Evolutionary conservation across 2,888 invertebrate genomes (phyloP).

Genomic region (Coelinius sp.): DNA sequence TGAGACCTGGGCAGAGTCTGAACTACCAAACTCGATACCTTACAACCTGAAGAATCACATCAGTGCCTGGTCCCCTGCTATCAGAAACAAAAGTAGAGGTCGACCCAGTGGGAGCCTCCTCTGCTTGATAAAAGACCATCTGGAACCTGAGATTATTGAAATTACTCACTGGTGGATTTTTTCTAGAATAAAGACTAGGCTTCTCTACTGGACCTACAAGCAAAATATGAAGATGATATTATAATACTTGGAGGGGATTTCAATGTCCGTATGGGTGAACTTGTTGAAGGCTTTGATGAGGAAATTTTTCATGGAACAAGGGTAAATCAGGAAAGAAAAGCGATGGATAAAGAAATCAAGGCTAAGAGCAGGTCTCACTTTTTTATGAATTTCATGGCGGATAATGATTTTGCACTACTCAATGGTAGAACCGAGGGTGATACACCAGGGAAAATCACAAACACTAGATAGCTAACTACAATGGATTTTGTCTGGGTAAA

Average conservation of each 20-base stretch:
- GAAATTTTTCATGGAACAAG: too few species aligned
- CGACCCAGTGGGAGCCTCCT: too few species aligned
- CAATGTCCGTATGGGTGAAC: too few species aligned
- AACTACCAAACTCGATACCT: background rate
- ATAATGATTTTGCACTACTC: background rate
- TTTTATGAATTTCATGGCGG: background rate
- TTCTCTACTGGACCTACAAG: too few species aligned
- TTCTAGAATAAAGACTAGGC: background rate
- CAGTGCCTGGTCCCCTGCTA: background rate
- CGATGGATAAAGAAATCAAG: too few species aligned
- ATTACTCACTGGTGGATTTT: conserved; percentile 9
- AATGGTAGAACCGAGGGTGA: background rate
- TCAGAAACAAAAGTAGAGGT: background rate
- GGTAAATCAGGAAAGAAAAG: too few species aligned
- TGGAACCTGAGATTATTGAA: background rate
- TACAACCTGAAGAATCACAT: background rate
- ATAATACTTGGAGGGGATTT: too few species aligned
- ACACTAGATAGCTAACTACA: background rate
- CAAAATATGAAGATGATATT: too few species aligned
- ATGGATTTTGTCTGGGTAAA: background rate
- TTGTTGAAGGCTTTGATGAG: too few species aligned
- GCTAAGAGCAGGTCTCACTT: background rate
- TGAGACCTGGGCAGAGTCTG: background rate
- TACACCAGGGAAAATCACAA: background rate
- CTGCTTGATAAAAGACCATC: background rate